Base-by-base conservation (phyloP, 1,140 invertebrate species). In the Drosophila setifemur region DNA sequence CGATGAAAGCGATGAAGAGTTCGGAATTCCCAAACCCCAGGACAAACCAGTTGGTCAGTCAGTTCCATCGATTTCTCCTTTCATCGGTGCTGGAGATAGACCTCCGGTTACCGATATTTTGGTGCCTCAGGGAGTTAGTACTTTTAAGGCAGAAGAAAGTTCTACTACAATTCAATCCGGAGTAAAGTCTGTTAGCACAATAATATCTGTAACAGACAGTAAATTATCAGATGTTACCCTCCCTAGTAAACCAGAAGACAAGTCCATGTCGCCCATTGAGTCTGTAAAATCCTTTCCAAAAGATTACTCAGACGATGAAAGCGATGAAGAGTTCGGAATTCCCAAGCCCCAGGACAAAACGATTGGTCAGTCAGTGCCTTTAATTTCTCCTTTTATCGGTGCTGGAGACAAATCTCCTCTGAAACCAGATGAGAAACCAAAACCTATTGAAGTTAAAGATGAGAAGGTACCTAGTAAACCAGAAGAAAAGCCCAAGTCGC, bases 401-500 rank as follows among this genome's bases (percentile, higher is more conserved):
- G 4, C 29, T 33, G 29, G 29, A 11, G 29, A 33, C 9, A 33
- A 33, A 33, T 33, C 29, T 1, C 11, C 29, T 11, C 1, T 33
- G 1, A 33, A 33, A 33, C 11, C 23, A 19, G 55, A 58, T 6
- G 55, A 60, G 1, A 61, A 44, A 7, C 19, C 28, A 1, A 47
- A 42, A 29, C 7, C 55, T 2, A 7, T 23, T 53, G 49, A 49
- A 0, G 19, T 55, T 14, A 37, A 43, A 26, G 31, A 47, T n/a
- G n/a, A n/a, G n/a, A n/a, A n/a, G n/a, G n/a, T n/a, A 9, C 31
- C 53, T 5, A 11, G 28, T 14, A 61, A 55, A 26, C 8, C 8
- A 25, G 49, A 57, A 4, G 63, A 73, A 1, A 69, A 57, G 16
- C 42, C 48, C 4, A 63, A 53, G 19, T 40, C 25, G 7, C 44